Conservation (phyloP, 1,140 invertebrate species). For the Campoletis sonorensis region DNA sequence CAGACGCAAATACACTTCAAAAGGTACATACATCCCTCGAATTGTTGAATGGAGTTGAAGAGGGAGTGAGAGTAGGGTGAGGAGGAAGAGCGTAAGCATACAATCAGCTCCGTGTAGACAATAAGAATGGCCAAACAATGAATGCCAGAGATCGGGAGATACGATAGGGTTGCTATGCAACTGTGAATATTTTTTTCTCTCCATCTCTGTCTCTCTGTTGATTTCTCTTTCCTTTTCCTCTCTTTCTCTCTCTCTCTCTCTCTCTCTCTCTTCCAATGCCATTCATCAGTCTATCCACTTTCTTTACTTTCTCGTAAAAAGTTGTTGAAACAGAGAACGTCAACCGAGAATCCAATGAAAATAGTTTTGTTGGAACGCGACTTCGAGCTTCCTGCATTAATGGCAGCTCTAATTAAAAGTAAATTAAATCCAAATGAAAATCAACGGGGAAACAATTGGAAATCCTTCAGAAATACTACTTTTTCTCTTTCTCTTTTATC, state of each 20-base stretch:
- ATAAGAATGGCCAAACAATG: slow-evolving; percentile 46
- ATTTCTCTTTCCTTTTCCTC: not conserved
- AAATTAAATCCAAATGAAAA: slow-evolving; percentile 4
- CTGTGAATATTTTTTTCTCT: slow-evolving; percentile 31
- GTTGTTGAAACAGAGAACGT: slow-evolving; percentile 13
- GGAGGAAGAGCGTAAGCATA: slow-evolving; percentile 36
- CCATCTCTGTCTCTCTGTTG: not conserved
- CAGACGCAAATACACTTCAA: slow-evolving; percentile 35
- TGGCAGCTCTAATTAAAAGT: not conserved
- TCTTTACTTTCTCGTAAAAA: slow-evolving; percentile 11
- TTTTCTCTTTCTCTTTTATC: no score
- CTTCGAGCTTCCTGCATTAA: not conserved
- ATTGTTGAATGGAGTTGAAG: slow-evolving; percentile 44
- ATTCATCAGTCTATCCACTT: slow-evolving; percentile 29
- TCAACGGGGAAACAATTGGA: not conserved
- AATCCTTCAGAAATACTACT: no score
- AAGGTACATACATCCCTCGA: slow-evolving; percentile 42
- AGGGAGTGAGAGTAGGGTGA: slow-evolving; percentile 24
- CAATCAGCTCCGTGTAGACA: slow-evolving; percentile 38
- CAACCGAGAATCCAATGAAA: slow-evolving; percentile 22
- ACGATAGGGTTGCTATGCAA: slow-evolving; percentile 43
- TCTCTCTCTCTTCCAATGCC: not conserved
- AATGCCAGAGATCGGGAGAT: slow-evolving; percentile 45
- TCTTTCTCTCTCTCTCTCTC: not conserved
- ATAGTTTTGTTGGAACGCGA: slow-evolving; percentile 30